Percentiles rank a stretch among this genome's conserved stretches.
Evolutionary conservation across 1,140 invertebrate species (phyloP).

Genomic region (Drosophila biarmipes): DNA sequence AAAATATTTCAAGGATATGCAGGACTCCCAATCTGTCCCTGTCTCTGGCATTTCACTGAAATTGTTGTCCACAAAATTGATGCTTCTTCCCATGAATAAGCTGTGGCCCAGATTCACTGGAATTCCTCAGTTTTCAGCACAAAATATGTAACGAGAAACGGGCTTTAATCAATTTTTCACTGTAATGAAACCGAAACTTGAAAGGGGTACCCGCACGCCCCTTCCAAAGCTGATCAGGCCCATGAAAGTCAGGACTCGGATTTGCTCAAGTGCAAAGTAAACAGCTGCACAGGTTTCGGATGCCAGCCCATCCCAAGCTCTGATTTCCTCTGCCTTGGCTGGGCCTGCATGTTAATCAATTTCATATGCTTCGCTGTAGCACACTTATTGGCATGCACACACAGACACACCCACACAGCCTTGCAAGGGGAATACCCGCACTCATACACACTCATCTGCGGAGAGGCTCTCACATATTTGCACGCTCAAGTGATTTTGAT

Average conservation of each 20-base stretch:
- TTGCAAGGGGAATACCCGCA: conserved; percentile 5
- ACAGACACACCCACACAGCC: conserved; percentile 14
- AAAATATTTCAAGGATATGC: no score
- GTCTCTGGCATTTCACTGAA: neutral
- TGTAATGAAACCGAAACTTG: conserved; percentile 10
- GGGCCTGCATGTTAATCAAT: conserved; percentile 67
- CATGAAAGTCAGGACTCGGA: conserved; percentile 57
- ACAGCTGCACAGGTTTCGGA: conserved; percentile 44
- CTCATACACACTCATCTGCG: conserved; percentile 14
- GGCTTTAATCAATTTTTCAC: conserved; percentile 20
- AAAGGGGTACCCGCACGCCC: conserved; percentile 4
- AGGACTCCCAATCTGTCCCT: neutral
- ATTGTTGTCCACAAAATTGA: neutral
- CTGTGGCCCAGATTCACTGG: neutral
- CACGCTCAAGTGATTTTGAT: conserved; percentile 70
- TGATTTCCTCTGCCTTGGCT: conserved; percentile 8
- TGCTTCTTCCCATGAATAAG: neutral
- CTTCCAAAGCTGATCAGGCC: conserved; percentile 1
- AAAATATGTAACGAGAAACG: conserved; percentile 8
- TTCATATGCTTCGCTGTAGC: conserved; percentile 54
- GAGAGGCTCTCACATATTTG: conserved; percentile 48
- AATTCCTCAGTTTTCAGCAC: conserved; percentile 9
- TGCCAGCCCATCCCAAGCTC: conserved; percentile 5
- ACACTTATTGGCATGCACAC: conserved; percentile 63
- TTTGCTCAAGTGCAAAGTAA: conserved; percentile 64